Percentiles rank a stretch among this genome's conserved stretches.
Evolutionary conservation across 1,140 invertebrate species (phyloP).

Genomic region (Hypothenemus hampei): DNA sequence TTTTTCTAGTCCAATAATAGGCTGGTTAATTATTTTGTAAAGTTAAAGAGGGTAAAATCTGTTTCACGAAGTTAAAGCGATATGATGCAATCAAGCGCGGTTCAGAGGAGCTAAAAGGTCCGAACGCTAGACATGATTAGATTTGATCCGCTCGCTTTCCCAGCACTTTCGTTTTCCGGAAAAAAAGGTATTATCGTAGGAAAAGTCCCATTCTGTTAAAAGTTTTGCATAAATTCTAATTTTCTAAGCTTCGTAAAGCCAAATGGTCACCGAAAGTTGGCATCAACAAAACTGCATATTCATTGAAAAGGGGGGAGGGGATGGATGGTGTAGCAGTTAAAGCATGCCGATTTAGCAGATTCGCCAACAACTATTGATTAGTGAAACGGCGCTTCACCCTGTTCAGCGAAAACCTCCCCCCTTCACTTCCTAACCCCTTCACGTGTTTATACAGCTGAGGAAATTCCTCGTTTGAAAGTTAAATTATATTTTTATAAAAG

Average conservation of each 20-base stretch:
- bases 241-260: conserved; percentile 14
- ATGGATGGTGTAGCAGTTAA: too few species aligned
- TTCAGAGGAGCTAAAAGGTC: conserved; percentile 18
- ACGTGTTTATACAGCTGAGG: conserved; percentile 17
- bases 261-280: conserved; percentile 19
- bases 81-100: conserved; percentile 29
- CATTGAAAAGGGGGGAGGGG: too few species aligned
- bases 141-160: conserved; percentile 9
- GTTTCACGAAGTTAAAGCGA: conserved; percentile 28
- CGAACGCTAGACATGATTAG: conserved; percentile 18
- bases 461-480: too few species aligned
- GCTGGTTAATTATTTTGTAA: conserved; percentile 24
- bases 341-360: conserved; percentile 21
- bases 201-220: too few species aligned
- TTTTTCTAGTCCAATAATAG: too few species aligned
- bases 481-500: too few species aligned
- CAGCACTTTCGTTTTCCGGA: conserved; percentile 10
- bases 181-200: too few species aligned
- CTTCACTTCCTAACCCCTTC: too few species aligned
- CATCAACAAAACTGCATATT: conserved; percentile 26
- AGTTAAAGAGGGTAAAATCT: conserved; percentile 25
- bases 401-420: too few species aligned
- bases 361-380: conserved; percentile 20
- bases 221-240: conserved; percentile 4
- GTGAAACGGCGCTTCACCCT: too few species aligned